Base-by-base conservation (phyloP, 2,113 vertebrate species). In the Leptodactylus fuscus region DNA sequence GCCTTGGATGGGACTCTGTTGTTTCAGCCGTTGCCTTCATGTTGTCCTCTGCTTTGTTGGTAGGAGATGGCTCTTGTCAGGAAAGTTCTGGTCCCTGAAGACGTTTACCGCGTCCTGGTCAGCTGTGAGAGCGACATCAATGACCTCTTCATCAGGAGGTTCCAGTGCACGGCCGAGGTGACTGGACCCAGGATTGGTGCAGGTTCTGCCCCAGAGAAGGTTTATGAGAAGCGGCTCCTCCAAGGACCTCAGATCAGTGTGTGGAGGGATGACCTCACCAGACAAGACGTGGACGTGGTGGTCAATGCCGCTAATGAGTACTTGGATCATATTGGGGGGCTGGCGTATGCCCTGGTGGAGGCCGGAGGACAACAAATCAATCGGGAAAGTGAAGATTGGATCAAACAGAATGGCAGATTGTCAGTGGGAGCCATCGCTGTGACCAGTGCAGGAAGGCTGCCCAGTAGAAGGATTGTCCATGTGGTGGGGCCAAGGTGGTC, bases 261-360 rank as follows among this genome's bases (percentile, higher is more conserved):
- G 77, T 97, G 91, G 94, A 96, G 93, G 88, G 96, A 87, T 18
- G 95, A 98, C 91, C 94, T 99, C 36, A 93, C 94, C 73, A 87
- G 3, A 70, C 95, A 96, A 13, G 0, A 0, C 5, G 95, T 67
- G 0, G 92, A 95, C 38, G 96, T 92, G 74, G 89, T 99, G 81
- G 97, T 98, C 0, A 99, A 98, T 81, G 95, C 96, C 70, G 96
- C 97, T 44, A 98, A 97, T 86, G 90, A 89, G 0, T 0, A 0
- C 0, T 93, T 99, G 1, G 0, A 1, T 0, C 97, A 99, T 76
- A 0, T 0, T 0, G 95, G 77, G 13, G 97, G 96, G 4, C 93
- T 98, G 24, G 96, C 97, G 1, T 0, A 10, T 0, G 95, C 96
- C 0, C 90, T 98, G 2, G 87, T 89, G 38, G n/a, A 0, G 0